Evolutionary conservation across 2,888 invertebrate genomes (phyloP), one percentile per base, ranked within the genome.

Genomic region (Cryptus viduatorius): DNA sequence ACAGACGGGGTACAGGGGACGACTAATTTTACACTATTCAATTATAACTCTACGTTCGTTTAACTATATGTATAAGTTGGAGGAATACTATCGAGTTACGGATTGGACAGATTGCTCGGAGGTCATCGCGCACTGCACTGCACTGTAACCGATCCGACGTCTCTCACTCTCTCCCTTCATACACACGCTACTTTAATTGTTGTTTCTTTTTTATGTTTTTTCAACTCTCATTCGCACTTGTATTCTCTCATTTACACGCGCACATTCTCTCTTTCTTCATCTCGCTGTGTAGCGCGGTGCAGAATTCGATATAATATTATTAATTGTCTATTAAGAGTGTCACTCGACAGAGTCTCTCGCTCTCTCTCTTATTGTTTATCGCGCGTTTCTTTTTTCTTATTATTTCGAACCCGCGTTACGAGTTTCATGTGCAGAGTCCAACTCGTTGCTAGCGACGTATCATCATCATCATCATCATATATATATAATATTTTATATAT

Each of bases 81-180:
- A 91, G 91, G 90, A 92, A 93, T 93, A 93, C 92, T 93, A 93
- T 90, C 91, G 90, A 91, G 91, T 92, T 92, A 93, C 90, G 90
- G 91, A 89, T 91, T 92, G 93, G 93, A 93, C 93, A 93, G 93
- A 93, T 93, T 93, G 90, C 89, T 91, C 90, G 89, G 90, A 89
- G 89, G 88, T 90, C 68, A 76, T 82, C 88, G 89, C 88, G 87
- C 89, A 87, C 84, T 82, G 82, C 83, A 84, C 81, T 76, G 71
- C 80, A 80, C 64, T 77, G 76, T 87, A 84, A 89, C 85, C 89
- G 86, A 88, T 84, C 81, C 84, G 72, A 50, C 19, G 86, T 86
- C 84, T 80, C 71, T 79, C 86, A 78, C 53, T 48, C 78, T 80
- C 56, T 64, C 82, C 64, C 75, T 76, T 68, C 53, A 78, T 64